A percentile compares a stretch with the other conserved stretches of the same genome.
Evolutionary conservation across 2,888 invertebrate genomes (phyloP).

Genomic region (Cataglyphis altisquamis): DNA sequence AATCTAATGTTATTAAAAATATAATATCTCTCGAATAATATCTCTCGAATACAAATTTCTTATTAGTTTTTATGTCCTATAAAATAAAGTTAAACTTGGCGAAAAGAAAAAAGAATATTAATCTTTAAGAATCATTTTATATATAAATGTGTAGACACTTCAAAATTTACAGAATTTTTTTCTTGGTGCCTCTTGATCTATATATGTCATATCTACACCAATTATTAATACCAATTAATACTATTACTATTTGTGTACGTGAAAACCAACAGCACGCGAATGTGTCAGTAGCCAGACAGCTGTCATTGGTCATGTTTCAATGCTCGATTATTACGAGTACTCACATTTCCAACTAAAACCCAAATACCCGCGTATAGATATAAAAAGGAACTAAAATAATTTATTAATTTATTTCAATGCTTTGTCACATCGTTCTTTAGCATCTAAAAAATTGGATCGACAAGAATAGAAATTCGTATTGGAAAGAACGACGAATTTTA

Average conservation of each 20-base stretch:
- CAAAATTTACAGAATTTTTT: background rate
- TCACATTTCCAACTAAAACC: background rate
- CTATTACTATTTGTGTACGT: background rate
- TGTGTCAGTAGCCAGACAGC: background rate
- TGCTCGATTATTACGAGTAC: slow-evolving; percentile 13
- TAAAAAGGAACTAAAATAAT: slow-evolving; percentile 3
- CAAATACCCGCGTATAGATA: background rate
- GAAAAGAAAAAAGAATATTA: background rate
- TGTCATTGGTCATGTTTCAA: slow-evolving; percentile 33
- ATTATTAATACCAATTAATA: slow-evolving; percentile 24
- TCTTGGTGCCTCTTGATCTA: background rate
- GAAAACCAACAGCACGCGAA: background rate
- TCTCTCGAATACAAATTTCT: slow-evolving; percentile 42
- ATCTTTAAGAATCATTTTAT: background rate
- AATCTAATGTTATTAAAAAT: slow-evolving; percentile 26
- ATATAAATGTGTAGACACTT: background rate
- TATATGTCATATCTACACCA: slow-evolving; percentile 21
- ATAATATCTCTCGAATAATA: slow-evolving; percentile 5
- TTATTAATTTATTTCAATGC: background rate
- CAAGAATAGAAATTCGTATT: slow-evolving; percentile 30
- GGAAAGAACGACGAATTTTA: slow-evolving; percentile 14
- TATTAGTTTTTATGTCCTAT: slow-evolving; percentile 19
- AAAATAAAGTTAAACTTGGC: background rate
- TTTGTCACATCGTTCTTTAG: background rate
- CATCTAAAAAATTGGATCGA: slow-evolving; percentile 32